These are phyloP conservation scores for Thaumatotibia leucotreta DNA, from an alignment of 1,140 invertebrate species.

Conservation along the genomic window DNA sequence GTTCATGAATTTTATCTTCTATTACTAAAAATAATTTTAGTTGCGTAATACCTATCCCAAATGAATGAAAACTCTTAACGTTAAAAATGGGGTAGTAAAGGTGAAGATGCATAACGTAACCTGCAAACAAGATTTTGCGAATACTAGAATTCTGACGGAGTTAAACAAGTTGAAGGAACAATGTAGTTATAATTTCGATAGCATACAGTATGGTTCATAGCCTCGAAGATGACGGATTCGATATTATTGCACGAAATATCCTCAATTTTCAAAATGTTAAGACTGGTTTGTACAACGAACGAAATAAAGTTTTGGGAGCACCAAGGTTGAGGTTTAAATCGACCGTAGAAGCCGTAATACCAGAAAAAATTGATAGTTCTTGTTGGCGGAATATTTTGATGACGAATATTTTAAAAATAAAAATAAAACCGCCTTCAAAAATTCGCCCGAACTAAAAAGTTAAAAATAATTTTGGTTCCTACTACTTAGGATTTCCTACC, in stretches of 20 bases:
- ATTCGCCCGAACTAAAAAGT: too few species aligned
- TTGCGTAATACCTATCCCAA: background rate
- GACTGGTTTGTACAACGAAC: background rate
- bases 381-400: background rate
- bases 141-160: constrained; percentile 4
- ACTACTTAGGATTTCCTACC: too few species aligned
- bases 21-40: background rate
- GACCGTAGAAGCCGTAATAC: background rate
- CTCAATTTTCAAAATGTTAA: background rate
- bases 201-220: constrained; percentile 2
- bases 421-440: too few species aligned
- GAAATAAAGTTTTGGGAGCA: background rate
- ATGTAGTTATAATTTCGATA: background rate
- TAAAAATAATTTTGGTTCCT: too few species aligned
- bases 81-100: constrained; percentile 1
- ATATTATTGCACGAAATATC: background rate
- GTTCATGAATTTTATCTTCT: background rate
- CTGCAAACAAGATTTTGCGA: constrained; percentile 1
- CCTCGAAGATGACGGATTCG: background rate
- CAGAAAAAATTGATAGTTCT: background rate
- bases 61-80: constrained; percentile 1
- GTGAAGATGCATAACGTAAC: background rate
- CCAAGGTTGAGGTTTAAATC: background rate
- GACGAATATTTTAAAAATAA: too few species aligned
- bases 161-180: background rate